phyloP scores from a whole-genome alignment of 2,888 invertebrate genomes.

The Venustoraphidia nigricollis region DNA sequence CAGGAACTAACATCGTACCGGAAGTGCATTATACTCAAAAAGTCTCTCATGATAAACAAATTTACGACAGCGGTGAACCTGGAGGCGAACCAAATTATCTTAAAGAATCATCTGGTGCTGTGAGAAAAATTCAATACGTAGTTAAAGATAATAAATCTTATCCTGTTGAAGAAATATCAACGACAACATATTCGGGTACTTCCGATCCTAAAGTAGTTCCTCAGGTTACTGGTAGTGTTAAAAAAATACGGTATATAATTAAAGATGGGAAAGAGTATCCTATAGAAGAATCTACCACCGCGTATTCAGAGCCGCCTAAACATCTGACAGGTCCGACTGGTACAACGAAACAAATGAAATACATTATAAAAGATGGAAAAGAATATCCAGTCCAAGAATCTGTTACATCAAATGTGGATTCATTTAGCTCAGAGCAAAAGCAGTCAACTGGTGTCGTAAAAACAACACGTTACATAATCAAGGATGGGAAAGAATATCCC shows the following conservation, averaged over 20 bases:
- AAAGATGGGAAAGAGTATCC: constrained; percentile 13
- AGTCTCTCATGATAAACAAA: constrained; percentile 35
- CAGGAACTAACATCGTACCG: constrained; percentile 40
- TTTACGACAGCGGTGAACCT: constrained; percentile 38
- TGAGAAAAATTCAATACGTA: constrained; percentile 26
- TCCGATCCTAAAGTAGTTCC: background rate
- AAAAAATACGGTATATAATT: constrained; percentile 27
- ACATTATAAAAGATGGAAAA: background rate
- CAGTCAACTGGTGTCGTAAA: constrained; percentile 31
- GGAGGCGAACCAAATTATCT: constrained; percentile 22
- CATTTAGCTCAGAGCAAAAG: constrained; percentile 6
- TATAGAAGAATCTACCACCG: constrained; percentile 16
- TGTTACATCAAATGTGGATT: background rate
- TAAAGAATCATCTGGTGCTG: constrained; percentile 29
- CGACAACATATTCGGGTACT: constrained; percentile 15
- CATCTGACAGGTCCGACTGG: too few species aligned
- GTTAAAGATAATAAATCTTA: constrained; percentile 17
- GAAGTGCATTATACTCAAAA: constrained; percentile 36
- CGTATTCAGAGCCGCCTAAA: too few species aligned
- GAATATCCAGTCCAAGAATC: background rate
- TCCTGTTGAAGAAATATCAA: constrained; percentile 17
- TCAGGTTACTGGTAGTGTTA: constrained; percentile 29
- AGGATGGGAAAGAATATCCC: constrained; percentile 13
- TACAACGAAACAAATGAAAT: background rate
- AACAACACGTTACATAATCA: constrained; percentile 25